Percentiles rank a stretch among this genome's conserved stretches.
These are phyloP conservation scores for Clarias fuscus DNA, from an alignment of 2,797 vertebrate genomes.

Conservation along the genomic window DNA sequence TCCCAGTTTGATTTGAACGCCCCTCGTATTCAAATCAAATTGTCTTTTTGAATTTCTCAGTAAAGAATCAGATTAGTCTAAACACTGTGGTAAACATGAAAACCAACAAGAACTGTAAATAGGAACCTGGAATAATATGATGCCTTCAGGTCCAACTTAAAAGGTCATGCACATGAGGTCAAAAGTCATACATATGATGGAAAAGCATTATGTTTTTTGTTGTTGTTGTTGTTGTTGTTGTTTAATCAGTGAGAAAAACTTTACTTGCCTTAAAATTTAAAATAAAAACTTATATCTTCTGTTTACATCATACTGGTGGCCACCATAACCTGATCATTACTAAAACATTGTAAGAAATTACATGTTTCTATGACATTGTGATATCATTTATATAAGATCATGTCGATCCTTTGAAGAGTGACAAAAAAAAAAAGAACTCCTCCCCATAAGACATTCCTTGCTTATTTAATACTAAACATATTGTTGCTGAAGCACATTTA, in stretches of 20 bases:
- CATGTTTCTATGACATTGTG: too few species aligned
- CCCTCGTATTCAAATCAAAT: too few species aligned
- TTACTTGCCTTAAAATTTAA: too few species aligned
- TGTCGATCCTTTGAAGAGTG: neutral
- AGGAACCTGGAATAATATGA: neutral
- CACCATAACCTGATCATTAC: too few species aligned
- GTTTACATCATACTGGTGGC: too few species aligned
- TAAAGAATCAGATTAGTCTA: neutral
- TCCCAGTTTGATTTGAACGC: too few species aligned
- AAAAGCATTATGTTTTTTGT: too few species aligned
- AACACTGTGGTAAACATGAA: neutral
- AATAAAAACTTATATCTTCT: too few species aligned
- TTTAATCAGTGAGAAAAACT: too few species aligned
- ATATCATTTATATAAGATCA: too few species aligned
- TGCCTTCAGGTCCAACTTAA: neutral
- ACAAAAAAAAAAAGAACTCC: neutral
- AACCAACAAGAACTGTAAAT: neutral
- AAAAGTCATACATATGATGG: neutral
- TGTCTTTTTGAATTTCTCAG: neutral
- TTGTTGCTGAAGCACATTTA: neutral
- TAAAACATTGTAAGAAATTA: too few species aligned
- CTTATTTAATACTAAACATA: neutral
- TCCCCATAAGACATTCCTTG: neutral
- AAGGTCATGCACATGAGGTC: neutral
- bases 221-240: too few species aligned